Percentiles rank a stretch among this genome's conserved stretches.
phyloP scores from a whole-genome alignment of 2,113 vertebrate genomes.

The Meles meles region DNA sequence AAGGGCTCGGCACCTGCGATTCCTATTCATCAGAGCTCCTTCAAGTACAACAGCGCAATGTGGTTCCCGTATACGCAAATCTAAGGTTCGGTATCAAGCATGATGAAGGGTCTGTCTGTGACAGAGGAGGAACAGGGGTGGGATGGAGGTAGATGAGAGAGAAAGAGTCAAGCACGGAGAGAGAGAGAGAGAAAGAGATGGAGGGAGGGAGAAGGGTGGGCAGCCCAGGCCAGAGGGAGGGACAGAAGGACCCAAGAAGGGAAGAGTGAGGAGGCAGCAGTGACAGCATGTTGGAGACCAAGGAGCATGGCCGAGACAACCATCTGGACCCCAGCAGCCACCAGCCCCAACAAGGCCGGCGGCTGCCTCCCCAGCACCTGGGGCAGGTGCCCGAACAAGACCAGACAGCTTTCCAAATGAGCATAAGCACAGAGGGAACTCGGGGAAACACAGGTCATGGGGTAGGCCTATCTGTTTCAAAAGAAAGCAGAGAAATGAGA shows the following conservation, averaged over 20 bases:
- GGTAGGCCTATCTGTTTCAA: rapidly evolving
- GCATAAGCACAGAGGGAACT: background rate
- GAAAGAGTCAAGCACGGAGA: background rate
- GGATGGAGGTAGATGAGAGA: background rate
- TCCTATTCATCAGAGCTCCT: background rate
- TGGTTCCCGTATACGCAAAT: rapidly evolving
- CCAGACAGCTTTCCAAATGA: background rate
- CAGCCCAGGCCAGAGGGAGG: no score
- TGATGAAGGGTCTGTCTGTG: background rate
- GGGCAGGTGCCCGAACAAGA: rapidly evolving
- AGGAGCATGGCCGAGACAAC: background rate
- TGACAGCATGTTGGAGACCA: rapidly evolving
- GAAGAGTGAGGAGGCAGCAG: no score
- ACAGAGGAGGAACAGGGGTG: background rate
- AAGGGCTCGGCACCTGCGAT: background rate
- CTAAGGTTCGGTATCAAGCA: rapidly evolving
- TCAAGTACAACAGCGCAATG: rapidly evolving
- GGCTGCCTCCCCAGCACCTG: background rate
- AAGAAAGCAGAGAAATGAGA: background rate
- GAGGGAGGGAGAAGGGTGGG: background rate
- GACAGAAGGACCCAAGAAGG: background rate
- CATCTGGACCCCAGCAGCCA: background rate
- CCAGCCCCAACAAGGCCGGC: background rate
- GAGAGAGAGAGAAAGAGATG: rapidly evolving
- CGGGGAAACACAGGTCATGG: background rate